Conservation (phyloP, 2,113 vertebrate species). For the Camelus dromedarius region DNA sequence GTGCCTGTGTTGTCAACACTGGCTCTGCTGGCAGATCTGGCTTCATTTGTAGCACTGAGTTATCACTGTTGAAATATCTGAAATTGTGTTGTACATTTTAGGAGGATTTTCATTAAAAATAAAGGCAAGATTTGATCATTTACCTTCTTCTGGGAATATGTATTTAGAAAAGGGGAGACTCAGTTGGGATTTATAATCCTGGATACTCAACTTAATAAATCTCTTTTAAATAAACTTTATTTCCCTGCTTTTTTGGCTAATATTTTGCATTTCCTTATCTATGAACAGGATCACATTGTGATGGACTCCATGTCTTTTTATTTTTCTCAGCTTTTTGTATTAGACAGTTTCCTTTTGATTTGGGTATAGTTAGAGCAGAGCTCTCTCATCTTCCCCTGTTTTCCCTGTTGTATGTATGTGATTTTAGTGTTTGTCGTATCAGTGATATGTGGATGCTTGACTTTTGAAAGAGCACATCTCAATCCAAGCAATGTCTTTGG, state of each 20-base stretch:
- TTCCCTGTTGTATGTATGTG: background rate
- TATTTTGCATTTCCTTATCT: background rate
- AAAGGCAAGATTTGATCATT: background rate
- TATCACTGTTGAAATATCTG: conserved; percentile 24
- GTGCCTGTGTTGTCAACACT: background rate
- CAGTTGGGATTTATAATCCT: conserved; percentile 18
- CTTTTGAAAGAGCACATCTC: conserved; percentile 43
- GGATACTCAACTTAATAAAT: background rate
- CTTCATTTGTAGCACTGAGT: background rate
- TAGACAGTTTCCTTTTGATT: background rate
- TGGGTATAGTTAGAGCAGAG: background rate
- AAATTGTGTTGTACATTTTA: background rate
- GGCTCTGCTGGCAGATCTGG: background rate
- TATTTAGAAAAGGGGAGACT: background rate
- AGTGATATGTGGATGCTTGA: background rate
- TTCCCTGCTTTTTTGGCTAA: background rate
- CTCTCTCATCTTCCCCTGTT: background rate
- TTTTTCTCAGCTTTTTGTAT: background rate
- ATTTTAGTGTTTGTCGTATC: background rate
- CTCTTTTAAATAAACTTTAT: background rate
- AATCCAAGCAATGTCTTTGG: background rate
- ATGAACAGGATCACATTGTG: background rate
- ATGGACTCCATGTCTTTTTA: background rate
- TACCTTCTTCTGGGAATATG: background rate
- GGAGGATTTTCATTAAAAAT: conserved; percentile 7